A percentile compares a stretch with the other conserved stretches of the same genome.
Conservation (phyloP, 2,113 vertebrate species). For the Xyrauchen texanus region DNA sequence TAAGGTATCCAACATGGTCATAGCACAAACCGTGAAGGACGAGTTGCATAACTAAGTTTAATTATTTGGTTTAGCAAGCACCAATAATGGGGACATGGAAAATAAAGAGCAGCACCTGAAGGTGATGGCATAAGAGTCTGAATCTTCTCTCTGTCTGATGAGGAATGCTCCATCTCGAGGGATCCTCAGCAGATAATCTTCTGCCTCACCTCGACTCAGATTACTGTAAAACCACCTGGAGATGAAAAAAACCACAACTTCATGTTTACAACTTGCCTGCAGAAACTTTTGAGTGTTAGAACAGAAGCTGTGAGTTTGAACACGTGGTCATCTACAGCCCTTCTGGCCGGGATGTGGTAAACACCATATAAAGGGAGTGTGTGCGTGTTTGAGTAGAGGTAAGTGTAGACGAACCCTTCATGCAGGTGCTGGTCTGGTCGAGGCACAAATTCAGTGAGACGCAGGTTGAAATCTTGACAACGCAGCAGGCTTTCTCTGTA, state of each 20-base stretch:
- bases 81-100: not conserved
- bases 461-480: slow-evolving; percentile 91
- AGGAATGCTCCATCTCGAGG: slow-evolving; percentile 96
- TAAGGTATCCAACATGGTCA: too few relatives aligned
- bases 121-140: slow-evolving; percentile 90
- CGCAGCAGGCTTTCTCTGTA: slow-evolving; percentile 87
- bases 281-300: not conserved
- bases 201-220: slow-evolving; percentile 91
- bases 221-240: slow-evolving; percentile 93
- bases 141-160: slow-evolving; percentile 87
- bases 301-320: not conserved
- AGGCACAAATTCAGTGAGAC: slow-evolving; percentile 87
- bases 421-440: slow-evolving; percentile 82
- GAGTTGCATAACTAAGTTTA: too few relatives aligned
- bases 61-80: not conserved
- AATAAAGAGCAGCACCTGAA: slow-evolving; percentile 81
- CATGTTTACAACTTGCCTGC: not conserved
- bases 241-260: slow-evolving; percentile 13
- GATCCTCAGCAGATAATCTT: slow-evolving; percentile 92
- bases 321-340: slow-evolving; percentile 2
- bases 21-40: too few relatives aligned
- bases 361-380: not conserved
- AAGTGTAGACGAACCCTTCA: slow-evolving; percentile 77
- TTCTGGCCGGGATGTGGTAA: not conserved
- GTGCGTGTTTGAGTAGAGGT: not conserved